A percentile compares a stretch with the other conserved stretches of the same genome.
phyloP scores from a whole-genome alignment of 2,797 vertebrate genomes.

The Clarias laeviceps region DNA sequence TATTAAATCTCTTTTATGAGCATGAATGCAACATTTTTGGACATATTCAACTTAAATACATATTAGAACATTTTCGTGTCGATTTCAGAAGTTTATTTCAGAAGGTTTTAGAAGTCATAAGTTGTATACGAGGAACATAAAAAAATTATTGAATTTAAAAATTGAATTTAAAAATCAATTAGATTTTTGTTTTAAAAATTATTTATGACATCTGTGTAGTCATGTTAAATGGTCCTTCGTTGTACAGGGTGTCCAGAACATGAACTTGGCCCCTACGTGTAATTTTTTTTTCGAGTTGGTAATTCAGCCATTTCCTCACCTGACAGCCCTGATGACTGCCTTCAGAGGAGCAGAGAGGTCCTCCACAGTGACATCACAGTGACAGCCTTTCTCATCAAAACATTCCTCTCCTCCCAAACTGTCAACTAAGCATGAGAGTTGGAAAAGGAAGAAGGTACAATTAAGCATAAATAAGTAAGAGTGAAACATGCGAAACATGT shows the following conservation, averaged over 20 bases:
- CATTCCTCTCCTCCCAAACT: conserved; percentile 85
- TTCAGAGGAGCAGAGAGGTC: conserved; percentile 93
- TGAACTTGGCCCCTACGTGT: neutral
- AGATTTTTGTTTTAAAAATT: neutral
- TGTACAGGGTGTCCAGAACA: conserved; percentile 13
- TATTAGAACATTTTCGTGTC: neutral
- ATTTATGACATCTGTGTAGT: conserved; percentile 7
- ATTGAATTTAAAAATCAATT: neutral
- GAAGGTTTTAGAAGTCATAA: neutral
- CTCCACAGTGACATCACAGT: conserved; percentile 93
- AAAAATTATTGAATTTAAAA: conserved; percentile 5
- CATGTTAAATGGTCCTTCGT: conserved; percentile 1
- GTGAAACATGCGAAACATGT: neutral
- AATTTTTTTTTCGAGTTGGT: neutral
- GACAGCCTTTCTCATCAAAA: conserved; percentile 92
- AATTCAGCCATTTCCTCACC: conserved; percentile 75
- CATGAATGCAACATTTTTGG: neutral
- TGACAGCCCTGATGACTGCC: conserved; percentile 92
- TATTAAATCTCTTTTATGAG: neutral
- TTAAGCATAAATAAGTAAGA: neutral
- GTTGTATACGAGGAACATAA: neutral
- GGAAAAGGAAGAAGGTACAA: neutral
- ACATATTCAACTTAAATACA: neutral
- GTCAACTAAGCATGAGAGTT: conserved; percentile 76
- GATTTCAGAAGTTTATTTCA: too few relatives aligned